A percentile compares a stretch with the other conserved stretches of the same genome.
phyloP scores from a whole-genome alignment of 2,113 vertebrate genomes.

The Macrotus californicus region DNA sequence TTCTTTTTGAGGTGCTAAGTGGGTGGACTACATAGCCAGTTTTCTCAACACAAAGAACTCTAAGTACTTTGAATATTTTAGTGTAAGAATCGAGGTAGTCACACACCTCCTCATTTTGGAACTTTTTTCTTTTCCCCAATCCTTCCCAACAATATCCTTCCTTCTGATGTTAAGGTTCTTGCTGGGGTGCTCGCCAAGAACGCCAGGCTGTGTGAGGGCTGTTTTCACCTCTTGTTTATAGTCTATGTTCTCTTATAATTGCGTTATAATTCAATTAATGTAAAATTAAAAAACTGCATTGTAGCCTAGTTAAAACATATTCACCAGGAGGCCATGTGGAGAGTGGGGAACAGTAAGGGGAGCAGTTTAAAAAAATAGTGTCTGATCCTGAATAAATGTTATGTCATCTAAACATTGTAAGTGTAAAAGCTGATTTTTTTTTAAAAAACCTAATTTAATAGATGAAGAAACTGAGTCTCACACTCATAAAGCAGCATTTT shows the following conservation, averaged over 20 bases:
- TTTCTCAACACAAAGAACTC: conserved; percentile 38
- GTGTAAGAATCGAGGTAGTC: conserved; percentile 35
- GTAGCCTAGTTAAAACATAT: not conserved
- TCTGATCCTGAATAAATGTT: not conserved
- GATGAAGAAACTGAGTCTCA: not conserved
- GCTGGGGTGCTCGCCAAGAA: conserved; percentile 17
- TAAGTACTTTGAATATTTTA: conserved; percentile 43
- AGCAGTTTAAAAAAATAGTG: not conserved
- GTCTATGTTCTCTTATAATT: not conserved
- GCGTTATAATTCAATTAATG: not conserved
- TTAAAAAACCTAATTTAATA: not conserved
- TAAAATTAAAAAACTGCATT: not conserved
- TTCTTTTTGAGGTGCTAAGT: conserved; percentile 49
- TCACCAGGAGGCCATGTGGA: not conserved
- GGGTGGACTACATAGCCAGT: conserved; percentile 44
- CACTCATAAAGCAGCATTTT: not conserved
- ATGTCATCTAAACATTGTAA: not conserved
- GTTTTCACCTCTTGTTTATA: not conserved
- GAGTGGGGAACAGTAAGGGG: not conserved
- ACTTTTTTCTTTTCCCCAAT: not conserved
- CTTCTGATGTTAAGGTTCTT: not conserved
- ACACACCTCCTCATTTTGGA: conserved; percentile 2
- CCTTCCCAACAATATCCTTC: not conserved
- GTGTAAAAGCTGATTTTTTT: not conserved
- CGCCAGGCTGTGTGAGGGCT: not conserved